phyloP scores from a whole-genome alignment of 2,797 vertebrate genomes.

The Sardinella longiceps region DNA sequence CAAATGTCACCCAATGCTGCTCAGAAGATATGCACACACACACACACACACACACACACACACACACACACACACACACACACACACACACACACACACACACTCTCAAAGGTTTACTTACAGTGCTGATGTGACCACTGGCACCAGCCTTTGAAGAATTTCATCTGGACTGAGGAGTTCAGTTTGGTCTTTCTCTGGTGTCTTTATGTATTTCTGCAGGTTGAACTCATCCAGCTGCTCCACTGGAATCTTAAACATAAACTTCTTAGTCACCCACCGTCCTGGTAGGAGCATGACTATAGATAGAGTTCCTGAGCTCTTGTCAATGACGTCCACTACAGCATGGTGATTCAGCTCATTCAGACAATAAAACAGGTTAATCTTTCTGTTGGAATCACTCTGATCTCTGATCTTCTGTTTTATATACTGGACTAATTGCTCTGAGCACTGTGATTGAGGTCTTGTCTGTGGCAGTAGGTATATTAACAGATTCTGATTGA shows the following conservation, averaged over 20 bases:
- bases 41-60: no score
- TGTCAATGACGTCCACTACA: no score
- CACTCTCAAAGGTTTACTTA: not conserved
- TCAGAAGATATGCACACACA: no score
- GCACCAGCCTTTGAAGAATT: not conserved
- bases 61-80: no score
- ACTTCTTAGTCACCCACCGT: not conserved
- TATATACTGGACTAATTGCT: not conserved
- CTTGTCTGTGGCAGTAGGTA: not conserved
- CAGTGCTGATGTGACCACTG: not conserved
- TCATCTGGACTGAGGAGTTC: constrained; percentile 11
- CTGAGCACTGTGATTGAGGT: not conserved
- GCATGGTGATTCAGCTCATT: constrained; percentile 16
- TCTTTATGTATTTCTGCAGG: constrained; percentile 8
- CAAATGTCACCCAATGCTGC: no score
- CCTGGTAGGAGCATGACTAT: no score
- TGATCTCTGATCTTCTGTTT: not conserved
- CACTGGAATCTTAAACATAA: not conserved
- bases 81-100: no score
- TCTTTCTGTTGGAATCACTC: not conserved
- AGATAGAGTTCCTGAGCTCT: no score
- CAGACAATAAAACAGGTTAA: not conserved
- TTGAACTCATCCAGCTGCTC: not conserved
- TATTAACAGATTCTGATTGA: not conserved
- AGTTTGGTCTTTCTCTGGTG: not conserved